These are phyloP conservation scores for Hylaeus anthracinus DNA, from an alignment of 1,140 invertebrate genomes.

Conservation along the genomic window DNA sequence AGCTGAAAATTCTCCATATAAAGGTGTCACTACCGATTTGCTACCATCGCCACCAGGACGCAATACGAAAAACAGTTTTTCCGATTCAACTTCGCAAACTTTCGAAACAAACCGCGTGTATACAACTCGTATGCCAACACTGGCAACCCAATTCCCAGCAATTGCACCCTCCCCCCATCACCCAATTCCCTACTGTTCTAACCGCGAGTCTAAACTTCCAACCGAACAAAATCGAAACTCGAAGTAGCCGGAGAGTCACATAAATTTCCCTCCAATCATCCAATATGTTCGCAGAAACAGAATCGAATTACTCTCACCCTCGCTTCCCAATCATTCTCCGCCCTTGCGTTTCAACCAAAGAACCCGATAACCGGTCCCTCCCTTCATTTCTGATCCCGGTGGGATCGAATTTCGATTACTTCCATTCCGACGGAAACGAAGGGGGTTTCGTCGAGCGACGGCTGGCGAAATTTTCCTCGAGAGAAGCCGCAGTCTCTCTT, in stretches of 20 bases:
- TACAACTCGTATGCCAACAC: background rate
- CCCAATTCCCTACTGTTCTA: background rate
- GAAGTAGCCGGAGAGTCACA: constrained; percentile 8
- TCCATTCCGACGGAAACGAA: constrained; percentile 23
- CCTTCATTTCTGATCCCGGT: constrained; percentile 37
- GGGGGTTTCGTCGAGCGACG: background rate
- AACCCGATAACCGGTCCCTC: constrained; percentile 36
- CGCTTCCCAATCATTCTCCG: constrained; percentile 33
- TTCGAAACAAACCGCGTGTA: too few species aligned
- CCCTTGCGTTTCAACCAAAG: constrained; percentile 25
- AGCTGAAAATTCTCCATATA: too few species aligned
- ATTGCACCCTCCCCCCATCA: background rate
- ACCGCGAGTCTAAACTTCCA: constrained; percentile 8
- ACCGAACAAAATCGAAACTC: constrained; percentile 6
- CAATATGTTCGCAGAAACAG: constrained; percentile 43
- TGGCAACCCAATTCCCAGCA: background rate
- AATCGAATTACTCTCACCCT: constrained; percentile 49
- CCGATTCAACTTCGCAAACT: too few species aligned
- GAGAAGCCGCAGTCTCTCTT: background rate
- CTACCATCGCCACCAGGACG: too few species aligned
- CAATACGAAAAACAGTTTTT: too few species aligned
- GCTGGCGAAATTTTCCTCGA: constrained; percentile 15
- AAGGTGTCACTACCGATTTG: too few species aligned
- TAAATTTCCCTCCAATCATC: constrained; percentile 51
- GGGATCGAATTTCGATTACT: constrained; percentile 46